Evolutionary conservation across 2,888 invertebrate species (phyloP), one percentile per base, ranked within the genome.

Genomic region (Pomacea canaliculata): DNA sequence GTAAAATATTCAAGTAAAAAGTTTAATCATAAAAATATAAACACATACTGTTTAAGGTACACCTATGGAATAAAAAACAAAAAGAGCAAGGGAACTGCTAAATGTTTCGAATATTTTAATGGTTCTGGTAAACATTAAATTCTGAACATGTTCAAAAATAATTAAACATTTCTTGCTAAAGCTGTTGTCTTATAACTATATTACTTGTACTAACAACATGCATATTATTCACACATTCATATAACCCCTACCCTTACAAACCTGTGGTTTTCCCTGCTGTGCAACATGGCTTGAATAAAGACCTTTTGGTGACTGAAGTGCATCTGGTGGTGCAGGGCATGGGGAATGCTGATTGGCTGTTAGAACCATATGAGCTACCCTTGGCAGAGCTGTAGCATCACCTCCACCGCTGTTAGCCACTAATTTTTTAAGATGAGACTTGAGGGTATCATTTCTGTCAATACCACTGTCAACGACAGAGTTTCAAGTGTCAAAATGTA

Each of bases 361-460:
- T 13, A 85, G 76, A 0, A 86, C 84, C 10, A 85, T 82, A 71
- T 83, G 84, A 27, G 85, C 85, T 59, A 83, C 84, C 27, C 85
- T 79, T 9, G 84, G 82, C 63, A 85, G 72, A 8, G 80, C 80
- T 4, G 76, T 80, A 12, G 74, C 79, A 59, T 79, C 76, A 66
- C 81, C 83, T 70, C 79, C 75, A 62, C 84, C 85, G 19, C 81
- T 80, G 37, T 78, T 81, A 7, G 82, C 82, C 1, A 84, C 82
- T 18, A 87, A 80, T 79, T 85, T 86, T 71, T 85, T 74, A 10
- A 87, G 71, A 23, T 80, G 82, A 0, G 82, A 76, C 72, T 83
- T 84, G 27, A 85, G 68, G 12, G 37, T 68, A 72, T 73, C 71
- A 48, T 62, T 46, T 16, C 18, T 51, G 19, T n/a, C 1, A 7